phyloP scores from a whole-genome alignment of 2,797 vertebrate genomes.

The Ptychadena robeensis region DNA sequence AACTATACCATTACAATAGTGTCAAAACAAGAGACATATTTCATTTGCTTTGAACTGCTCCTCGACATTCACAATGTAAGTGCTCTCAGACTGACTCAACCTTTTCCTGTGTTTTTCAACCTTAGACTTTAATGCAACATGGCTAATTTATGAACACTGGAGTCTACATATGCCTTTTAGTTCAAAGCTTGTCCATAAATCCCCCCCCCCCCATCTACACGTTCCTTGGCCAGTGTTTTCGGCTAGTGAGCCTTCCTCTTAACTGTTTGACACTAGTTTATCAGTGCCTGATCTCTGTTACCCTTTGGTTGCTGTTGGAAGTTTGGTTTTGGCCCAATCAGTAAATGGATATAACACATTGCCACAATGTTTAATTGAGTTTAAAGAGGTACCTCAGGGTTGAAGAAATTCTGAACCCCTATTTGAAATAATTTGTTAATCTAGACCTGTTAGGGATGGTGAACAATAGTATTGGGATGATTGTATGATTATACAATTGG shows the following conservation, averaged over 20 bases:
- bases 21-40: conserved; percentile 75
- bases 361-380: not conserved
- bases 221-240: conserved; percentile 26
- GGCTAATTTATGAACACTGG: conserved; percentile 63
- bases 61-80: conserved; percentile 52
- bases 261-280: conserved; percentile 65
- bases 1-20: conserved; percentile 73
- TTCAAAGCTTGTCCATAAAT: conserved; percentile 67
- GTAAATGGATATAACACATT: not conserved
- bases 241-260: conserved; percentile 33
- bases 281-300: conserved; percentile 64
- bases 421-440: too few relatives aligned
- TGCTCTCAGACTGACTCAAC: conserved; percentile 63
- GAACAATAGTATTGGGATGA: too few relatives aligned
- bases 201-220: conserved; percentile 21
- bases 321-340: not conserved
- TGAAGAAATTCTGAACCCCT: too few relatives aligned
- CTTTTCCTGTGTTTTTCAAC: conserved; percentile 62
- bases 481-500: too few relatives aligned
- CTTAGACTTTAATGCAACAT: conserved; percentile 64
- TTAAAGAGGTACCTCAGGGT: not conserved
- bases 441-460: too few relatives aligned
- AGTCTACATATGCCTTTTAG: conserved; percentile 64
- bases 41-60: conserved; percentile 71
- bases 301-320: not conserved